These are phyloP conservation scores for Sorex fumeus DNA, from an alignment of 2,113 vertebrate genomes.

Conservation along the genomic window DNA sequence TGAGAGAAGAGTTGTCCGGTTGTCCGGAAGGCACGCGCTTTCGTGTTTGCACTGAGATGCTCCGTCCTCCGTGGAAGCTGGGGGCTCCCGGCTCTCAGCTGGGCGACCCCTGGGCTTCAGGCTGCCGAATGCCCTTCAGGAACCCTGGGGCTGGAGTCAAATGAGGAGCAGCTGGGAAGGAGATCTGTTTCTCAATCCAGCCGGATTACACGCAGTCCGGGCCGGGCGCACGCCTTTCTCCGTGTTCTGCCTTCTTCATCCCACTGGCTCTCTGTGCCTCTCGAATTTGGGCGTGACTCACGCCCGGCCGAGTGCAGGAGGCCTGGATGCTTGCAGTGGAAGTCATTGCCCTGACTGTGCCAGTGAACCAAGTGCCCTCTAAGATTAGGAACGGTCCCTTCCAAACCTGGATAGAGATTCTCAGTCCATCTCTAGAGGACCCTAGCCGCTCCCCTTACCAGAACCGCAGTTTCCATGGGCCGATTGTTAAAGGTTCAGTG, in stretches of 20 bases:
- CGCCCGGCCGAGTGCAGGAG: neutral
- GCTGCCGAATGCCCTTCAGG: constrained; percentile 73
- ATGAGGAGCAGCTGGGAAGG: constrained; percentile 74
- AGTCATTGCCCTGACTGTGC: neutral
- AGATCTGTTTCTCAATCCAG: constrained; percentile 69
- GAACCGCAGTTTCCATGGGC: neutral
- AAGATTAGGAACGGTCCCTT: neutral
- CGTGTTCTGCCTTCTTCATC: constrained; percentile 5
- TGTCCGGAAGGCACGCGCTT: neutral
- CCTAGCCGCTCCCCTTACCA: neutral
- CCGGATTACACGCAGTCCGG: constrained; percentile 73
- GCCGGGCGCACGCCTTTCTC: constrained; percentile 28
- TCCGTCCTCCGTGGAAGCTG: constrained; percentile 37
- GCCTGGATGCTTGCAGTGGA: neutral
- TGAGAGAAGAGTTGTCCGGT: constrained; percentile 44
- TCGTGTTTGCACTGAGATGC: constrained; percentile 54
- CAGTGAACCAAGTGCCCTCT: neutral
- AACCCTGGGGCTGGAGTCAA: constrained; percentile 77
- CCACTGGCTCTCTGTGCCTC: neutral
- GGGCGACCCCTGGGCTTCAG: constrained; percentile 69
- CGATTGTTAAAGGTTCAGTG: neutral
- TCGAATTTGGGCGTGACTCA: too few species aligned
- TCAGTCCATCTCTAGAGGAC: neutral
- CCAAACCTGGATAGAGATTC: neutral
- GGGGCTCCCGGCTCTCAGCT: constrained; percentile 74